Evolutionary conservation across 2,797 vertebrate species (phyloP), one percentile per base, ranked within the genome.

Genomic region (Tadarida brasiliensis): DNA sequence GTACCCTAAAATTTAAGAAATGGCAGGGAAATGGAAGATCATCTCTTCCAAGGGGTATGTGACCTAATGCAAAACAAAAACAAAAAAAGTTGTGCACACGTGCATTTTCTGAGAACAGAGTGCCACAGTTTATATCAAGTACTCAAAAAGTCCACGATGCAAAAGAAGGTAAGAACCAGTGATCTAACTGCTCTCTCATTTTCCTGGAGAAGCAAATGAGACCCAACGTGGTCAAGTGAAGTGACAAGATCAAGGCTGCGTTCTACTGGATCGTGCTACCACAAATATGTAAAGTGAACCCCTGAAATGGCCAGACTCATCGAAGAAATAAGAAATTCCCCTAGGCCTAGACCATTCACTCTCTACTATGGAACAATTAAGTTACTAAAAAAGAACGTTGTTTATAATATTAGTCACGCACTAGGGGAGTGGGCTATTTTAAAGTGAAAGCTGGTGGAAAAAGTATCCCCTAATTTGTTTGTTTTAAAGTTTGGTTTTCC

Each of bases 1-100:
- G 35, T 82, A 87, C 59, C 44, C 77, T 94, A 96, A 96, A 94
- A 91, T 94, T 82, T 83, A 95, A 95, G 78, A 81, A 88, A 85
- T 28, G 12, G 35, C 54, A 95, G 33, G 22, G 22, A 93, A 68
- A 11, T 47, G n/a, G 17, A 51, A 70, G 30, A 93, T 87, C 70
- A 84, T 76, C 47, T 83, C 28, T 82, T 86, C 54, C 35, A 88
- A 49, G 54, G 10, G 1, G 1, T 71, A 73, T 73, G 2, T 35
- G 30, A 93, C 33, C 68, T 80, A 47, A 80, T 39, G 24, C 19
- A 87, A 96, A 93, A 84, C 12, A 93, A 95, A 94, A 12, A 7
- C 86, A 87, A 94, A 92, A 94, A 74, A 35, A 24, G n/a, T 33
- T 80, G 33, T 85, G 9, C 30, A 59, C 11, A 30, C 49, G 30